These are phyloP conservation scores for Cantharis flavilabris DNA, from an alignment of 2,888 invertebrate genomes.

Conservation along the genomic window DNA sequence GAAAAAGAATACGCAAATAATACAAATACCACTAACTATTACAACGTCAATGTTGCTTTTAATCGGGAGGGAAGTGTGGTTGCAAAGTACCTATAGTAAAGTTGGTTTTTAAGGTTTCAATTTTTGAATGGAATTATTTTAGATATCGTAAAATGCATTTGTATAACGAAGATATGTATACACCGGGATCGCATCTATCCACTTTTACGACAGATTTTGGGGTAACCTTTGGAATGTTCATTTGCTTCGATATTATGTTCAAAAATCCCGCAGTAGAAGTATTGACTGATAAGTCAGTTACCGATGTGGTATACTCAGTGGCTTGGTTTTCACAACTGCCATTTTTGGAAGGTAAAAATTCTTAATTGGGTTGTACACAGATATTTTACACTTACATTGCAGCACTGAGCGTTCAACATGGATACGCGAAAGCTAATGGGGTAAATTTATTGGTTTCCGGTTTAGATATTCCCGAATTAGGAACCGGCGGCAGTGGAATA, in stretches of 20 bases:
- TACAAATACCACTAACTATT: neutral
- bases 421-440: slow-evolving; percentile 38
- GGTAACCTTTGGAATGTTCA: neutral
- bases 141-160: neutral
- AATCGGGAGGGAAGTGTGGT: neutral
- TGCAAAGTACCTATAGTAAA: slow-evolving; percentile 1
- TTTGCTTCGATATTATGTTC: neutral
- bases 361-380: neutral
- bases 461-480: slow-evolving; percentile 28
- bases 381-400: neutral
- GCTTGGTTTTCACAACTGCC: slow-evolving; percentile 1
- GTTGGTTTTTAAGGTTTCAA: neutral
- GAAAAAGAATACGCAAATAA: neutral
- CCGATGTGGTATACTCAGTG: neutral
- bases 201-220: neutral
- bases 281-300: neutral
- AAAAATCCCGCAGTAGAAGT: neutral
- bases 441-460: slow-evolving; percentile 38
- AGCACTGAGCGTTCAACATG: slow-evolving; percentile 28
- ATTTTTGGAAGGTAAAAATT: neutral
- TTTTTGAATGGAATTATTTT: neutral
- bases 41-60: neutral
- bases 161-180: neutral
- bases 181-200: neutral
- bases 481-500: slow-evolving; percentile 37